Percentiles rank a stretch among this genome's conserved stretches.
These are phyloP conservation scores for Psittacula cyanocephala DNA, from an alignment of 2,113 vertebrate genomes.

Conservation along the genomic window DNA sequence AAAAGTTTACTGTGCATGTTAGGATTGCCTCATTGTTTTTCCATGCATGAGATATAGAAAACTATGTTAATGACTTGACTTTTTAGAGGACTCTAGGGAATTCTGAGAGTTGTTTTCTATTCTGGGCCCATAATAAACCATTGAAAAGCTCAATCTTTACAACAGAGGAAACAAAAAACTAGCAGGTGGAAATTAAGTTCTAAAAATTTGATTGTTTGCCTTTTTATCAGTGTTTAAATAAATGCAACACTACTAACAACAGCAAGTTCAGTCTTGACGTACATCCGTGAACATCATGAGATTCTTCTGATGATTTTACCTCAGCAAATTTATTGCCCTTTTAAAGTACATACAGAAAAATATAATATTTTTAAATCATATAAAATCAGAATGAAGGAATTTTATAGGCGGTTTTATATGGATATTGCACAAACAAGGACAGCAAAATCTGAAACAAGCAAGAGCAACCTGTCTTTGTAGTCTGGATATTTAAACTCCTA, in stretches of 20 bases:
- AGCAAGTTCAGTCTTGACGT: background rate
- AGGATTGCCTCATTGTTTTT: background rate
- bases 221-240: background rate
- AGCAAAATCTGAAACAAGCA: background rate
- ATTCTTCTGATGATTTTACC: background rate
- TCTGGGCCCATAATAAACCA: constrained; percentile 16
- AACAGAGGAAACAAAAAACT: background rate
- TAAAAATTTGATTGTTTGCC: background rate
- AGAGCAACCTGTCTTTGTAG: background rate
- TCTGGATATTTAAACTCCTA: background rate
- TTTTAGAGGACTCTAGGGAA: background rate
- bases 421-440: background rate
- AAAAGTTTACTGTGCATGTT: background rate
- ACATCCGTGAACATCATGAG: background rate
- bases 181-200: background rate
- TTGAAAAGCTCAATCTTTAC: background rate
- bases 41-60: background rate
- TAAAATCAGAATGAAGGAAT: background rate
- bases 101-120: constrained; percentile 7
- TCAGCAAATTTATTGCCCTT: background rate
- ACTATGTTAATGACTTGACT: background rate
- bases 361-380: background rate
- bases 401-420: background rate
- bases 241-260: background rate
- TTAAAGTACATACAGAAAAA: background rate